Base-by-base conservation (phyloP, 2,113 vertebrate genomes). In the Andinoacara biseriatus region DNA sequence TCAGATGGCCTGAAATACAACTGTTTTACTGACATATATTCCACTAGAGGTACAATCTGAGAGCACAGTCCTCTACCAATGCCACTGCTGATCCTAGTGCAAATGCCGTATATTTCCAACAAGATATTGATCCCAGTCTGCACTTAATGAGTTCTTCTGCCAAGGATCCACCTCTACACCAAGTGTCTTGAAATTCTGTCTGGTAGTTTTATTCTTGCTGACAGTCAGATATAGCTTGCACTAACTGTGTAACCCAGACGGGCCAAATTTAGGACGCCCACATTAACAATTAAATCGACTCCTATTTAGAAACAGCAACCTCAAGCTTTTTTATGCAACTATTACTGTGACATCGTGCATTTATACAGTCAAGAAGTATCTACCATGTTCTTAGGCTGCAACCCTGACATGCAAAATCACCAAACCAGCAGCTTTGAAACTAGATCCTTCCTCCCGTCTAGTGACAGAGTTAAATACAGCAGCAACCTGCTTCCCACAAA, bases 1-100 rank as follows among this genome's bases (percentile, higher is more conserved):
- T 7, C 9, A 69, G 63, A 46, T 15, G 46, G 0, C 8, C 0
- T 67, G 46, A 29, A 69, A 69, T 69, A 7, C 14, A 67, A 2
- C 40, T 46, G 26, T 69, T 69, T 69, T 46, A 0, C 62, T 10
- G n/a, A 56, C 2, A n/a, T 67, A 8, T 67, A 67, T 40, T 43
- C 63, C 22, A 49, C 10, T 0, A 49, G 46, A 49, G 40, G 24
- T 24, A 0, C 5, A 11, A 26, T 49, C n/a, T 43, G 14, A 46
- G n/a, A 67, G 14, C n/a, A 67, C 10, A 10, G 38, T 46, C 40
- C 22, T 46, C 63, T 0, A 46, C 63, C 15, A 7, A 40, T 40
- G 10, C 10, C 22, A 46, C 62, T 67, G 38, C 38, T 67, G 38
- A 46, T 10, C 7, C 63, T 46, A 10, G 15, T 69, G 63, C 24